Evolutionary conservation across 2,113 vertebrate genomes (phyloP).

Genomic region (Spheniscus mendiculus): DNA sequence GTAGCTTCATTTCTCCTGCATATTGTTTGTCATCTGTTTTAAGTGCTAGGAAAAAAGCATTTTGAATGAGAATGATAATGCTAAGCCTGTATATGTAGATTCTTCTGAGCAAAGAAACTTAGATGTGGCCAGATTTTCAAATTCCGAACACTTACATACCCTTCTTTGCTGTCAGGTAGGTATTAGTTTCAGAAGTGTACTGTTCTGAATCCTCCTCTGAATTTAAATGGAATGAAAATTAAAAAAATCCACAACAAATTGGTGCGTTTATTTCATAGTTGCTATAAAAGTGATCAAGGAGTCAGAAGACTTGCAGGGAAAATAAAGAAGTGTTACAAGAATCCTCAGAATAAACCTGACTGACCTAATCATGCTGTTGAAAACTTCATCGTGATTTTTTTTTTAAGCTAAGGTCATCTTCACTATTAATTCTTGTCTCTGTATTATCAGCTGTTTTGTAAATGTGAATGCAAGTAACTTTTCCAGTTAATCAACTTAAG

Average conservation of each 20-base stretch:
- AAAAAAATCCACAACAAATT: background rate
- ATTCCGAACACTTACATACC: background rate
- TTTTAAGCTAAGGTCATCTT: background rate
- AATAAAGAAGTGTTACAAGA: background rate
- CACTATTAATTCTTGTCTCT: background rate
- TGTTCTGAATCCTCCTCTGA: background rate
- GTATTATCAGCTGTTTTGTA: background rate
- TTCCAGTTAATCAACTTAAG: background rate
- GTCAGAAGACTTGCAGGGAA: background rate
- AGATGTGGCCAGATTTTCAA: background rate
- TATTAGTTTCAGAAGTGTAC: background rate
- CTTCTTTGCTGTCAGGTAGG: background rate
- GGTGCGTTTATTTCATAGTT: background rate
- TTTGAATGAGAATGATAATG: background rate
- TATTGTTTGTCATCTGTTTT: background rate
- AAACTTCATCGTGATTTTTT: background rate
- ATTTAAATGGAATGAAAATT: background rate
- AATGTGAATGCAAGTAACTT: background rate
- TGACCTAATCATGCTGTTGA: background rate
- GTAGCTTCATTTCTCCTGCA: background rate
- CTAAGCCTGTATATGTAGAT: background rate
- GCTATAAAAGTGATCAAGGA: background rate
- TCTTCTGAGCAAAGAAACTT: background rate
- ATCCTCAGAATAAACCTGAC: background rate
- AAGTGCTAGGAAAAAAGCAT: background rate